Percentiles rank a stretch among this genome's conserved stretches.
phyloP scores from a whole-genome alignment of 1,140 invertebrate species.

The Melitaea cinxia region DNA sequence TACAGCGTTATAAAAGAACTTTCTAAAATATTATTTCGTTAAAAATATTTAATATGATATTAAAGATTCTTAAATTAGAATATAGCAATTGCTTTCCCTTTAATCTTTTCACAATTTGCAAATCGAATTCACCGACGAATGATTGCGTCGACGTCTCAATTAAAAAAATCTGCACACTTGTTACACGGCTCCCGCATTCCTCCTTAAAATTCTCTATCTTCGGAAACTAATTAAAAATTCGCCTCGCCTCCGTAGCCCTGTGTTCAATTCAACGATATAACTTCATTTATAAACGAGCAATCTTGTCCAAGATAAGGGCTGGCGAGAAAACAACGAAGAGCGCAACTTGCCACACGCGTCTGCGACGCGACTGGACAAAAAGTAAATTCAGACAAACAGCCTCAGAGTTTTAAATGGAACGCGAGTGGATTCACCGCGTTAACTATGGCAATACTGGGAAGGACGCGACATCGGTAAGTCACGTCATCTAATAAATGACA shows the following conservation, averaged over 20 bases:
- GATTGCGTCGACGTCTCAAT: conserved; percentile 67
- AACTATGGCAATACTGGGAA: conserved; percentile 80
- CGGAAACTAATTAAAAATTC: conserved; percentile 82
- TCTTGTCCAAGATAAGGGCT: conserved; percentile 78
- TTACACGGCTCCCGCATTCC: conserved; percentile 71
- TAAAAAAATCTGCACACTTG: conserved; percentile 69
- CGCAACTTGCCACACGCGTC: conserved; percentile 71
- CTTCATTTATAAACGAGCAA: conserved; percentile 81
- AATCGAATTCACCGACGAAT: conserved; percentile 49
- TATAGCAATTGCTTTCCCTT: neutral
- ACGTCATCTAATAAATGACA: conserved; percentile 79
- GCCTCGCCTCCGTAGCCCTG: conserved; percentile 70
- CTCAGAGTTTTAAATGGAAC: conserved; percentile 78
- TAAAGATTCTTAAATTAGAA: neutral
- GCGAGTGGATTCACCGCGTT: conserved; percentile 74
- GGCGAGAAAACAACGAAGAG: conserved; percentile 80
- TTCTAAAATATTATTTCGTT: no score
- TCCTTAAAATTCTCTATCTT: conserved; percentile 78
- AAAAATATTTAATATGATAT: no score
- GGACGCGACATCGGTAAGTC: conserved; percentile 79
- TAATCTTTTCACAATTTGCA: conserved; percentile 47
- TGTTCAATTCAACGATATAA: conserved; percentile 80
- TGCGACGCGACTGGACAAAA: conserved; percentile 61
- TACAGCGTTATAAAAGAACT: no score
- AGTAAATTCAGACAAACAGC: conserved; percentile 65